Evolutionary conservation across 23 tunicate genomes (phyloP), one percentile per base, ranked within the genome.

Genomic region (Trididemnum nubilum): DNA sequence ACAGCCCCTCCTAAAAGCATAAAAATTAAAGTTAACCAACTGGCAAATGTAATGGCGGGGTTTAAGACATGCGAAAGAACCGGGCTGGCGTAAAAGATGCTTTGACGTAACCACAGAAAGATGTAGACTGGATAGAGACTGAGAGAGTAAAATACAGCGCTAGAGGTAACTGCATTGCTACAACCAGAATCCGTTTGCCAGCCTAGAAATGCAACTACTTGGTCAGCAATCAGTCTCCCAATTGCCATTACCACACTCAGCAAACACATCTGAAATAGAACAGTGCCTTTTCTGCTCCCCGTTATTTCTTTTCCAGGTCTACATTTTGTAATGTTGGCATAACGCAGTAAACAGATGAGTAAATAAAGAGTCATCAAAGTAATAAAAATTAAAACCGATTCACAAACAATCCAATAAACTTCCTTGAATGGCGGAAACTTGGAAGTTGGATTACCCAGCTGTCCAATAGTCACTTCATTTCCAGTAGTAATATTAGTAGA

Each of bases 31-130:
- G 92, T 87, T 35, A 84, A 82, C 85, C 87, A 88, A 39, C 98
- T 93, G 73, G 73, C 1, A 27, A 80, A 26, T 1, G 89, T 87
- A 36, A 93, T 92, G 38, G 64, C 83, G 19, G 92, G 92, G 84
- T 93, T 93, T 3, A 93, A 80, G 3, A 93, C 85, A 66, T 93
- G 92, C 25, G 90, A 81, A 37, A 93, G 72, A 18, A 93, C 93
- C 4, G 98, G 98, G 81, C 89, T 93, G 24, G 93, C 83, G 61
- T 93, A 93, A 37, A 93, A 93, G 24, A 93, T 93, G 72, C 86
- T 87, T 67, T 93, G 98, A 21, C 98, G 74, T 76, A 88, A 79
- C 98, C 98, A 93, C 33, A 93, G 79, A 66, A 93, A 93, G 7
- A 93, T 81, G 83, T 93, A 93, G 24, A 88, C 85, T 15, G 92